phyloP scores from a whole-genome alignment of 2,797 vertebrate genomes.

The Serranus cabrilla region DNA sequence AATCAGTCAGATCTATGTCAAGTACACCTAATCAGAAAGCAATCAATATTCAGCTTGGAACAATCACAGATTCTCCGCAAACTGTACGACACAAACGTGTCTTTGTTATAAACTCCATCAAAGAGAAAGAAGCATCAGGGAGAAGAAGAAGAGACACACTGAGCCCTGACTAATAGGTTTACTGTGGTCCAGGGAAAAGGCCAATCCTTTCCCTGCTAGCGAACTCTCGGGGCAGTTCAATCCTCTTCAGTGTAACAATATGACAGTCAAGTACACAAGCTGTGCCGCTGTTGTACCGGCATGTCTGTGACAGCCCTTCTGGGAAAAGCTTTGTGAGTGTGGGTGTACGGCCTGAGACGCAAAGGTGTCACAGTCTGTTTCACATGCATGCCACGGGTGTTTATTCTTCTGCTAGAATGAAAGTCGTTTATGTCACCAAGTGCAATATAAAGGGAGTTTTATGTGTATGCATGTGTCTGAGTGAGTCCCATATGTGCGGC shows the following conservation, averaged over 20 bases:
- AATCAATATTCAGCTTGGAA: conserved; percentile 43
- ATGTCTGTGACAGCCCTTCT: conserved; percentile 48
- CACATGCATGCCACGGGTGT: conserved; percentile 21
- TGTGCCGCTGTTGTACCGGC: conserved; percentile 36
- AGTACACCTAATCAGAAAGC: conserved; percentile 23
- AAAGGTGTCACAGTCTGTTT: conserved; percentile 42
- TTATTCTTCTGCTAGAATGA: conserved; percentile 11
- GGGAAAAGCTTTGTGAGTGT: conserved; percentile 36
- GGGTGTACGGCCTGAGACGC: conserved; percentile 12
- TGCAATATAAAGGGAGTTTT: conserved; percentile 8
- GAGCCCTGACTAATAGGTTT: conserved; percentile 60
- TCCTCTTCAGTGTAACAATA: conserved; percentile 49
- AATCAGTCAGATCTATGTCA: conserved; percentile 43
- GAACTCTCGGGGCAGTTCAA: conserved; percentile 53
- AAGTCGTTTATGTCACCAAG: conserved; percentile 23
- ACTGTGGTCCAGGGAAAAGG: conserved; percentile 53
- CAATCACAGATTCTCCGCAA: conserved; percentile 15
- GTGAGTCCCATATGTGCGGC: conserved; percentile 12
- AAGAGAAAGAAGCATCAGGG: conserved; percentile 28
- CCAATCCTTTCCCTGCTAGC: conserved; percentile 47
- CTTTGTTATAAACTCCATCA: conserved; percentile 37
- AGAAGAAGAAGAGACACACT: conserved; percentile 34
- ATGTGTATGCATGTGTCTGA: conserved; percentile 15
- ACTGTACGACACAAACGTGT: conserved; percentile 21
- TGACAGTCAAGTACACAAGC: conserved; percentile 63